phyloP scores from a whole-genome alignment of 2,888 invertebrate species.

The Nephrotoma flavescens region DNA sequence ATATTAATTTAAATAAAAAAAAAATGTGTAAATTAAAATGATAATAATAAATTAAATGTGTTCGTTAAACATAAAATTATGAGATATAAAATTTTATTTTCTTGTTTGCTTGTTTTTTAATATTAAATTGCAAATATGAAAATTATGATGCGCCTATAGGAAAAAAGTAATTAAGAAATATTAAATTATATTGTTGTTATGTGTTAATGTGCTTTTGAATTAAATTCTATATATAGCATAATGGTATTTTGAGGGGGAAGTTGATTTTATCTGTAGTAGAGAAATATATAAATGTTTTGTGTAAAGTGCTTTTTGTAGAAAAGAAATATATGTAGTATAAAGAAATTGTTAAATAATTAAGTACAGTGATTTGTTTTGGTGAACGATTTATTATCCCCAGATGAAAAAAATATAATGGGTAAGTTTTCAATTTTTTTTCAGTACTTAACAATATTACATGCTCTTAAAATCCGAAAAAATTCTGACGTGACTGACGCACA shows the following conservation, averaged over 20 bases:
- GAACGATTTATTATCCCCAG: neutral
- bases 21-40: slow-evolving; percentile 1
- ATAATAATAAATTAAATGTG: slow-evolving; percentile 1
- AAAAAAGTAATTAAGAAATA: neutral
- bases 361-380: neutral
- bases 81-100: neutral
- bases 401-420: neutral
- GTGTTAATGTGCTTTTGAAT: neutral
- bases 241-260: neutral
- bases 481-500: neutral
- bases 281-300: neutral
- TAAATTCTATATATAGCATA: neutral
- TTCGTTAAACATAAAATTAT: neutral
- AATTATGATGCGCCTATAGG: neutral
- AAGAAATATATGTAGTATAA: neutral
- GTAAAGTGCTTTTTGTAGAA: neutral
- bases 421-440: neutral
- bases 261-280: neutral
- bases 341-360: neutral
- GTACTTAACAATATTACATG: neutral
- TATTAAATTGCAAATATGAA: neutral
- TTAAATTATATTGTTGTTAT: neutral
- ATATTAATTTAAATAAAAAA: neutral
- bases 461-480: neutral
- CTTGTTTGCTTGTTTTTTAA: neutral